Percentiles rank a stretch among this genome's conserved stretches.
Evolutionary conservation across 2,797 vertebrate genomes (phyloP).

Genomic region (Mycteria americana): DNA sequence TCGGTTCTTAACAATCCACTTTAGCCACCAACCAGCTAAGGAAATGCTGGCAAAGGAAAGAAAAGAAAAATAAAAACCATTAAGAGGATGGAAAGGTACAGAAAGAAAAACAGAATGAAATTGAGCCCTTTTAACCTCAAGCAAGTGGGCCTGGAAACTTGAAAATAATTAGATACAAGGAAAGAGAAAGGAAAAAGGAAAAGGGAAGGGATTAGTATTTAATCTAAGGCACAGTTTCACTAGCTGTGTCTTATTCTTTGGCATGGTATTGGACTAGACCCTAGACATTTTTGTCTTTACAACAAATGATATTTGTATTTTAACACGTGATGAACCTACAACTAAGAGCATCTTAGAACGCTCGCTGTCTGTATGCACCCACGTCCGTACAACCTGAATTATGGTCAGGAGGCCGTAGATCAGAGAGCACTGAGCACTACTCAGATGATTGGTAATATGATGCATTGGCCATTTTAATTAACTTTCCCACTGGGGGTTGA

Average conservation of each 20-base stretch:
- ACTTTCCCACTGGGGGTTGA: not conserved
- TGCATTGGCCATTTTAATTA: conserved; percentile 29
- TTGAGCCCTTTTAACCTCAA: not conserved
- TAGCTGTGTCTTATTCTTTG: not conserved
- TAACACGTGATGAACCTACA: not conserved
- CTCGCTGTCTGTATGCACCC: not conserved
- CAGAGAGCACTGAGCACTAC: not conserved
- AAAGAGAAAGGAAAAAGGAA: not conserved
- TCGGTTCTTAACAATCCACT: not conserved
- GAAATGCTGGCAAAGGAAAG: not conserved
- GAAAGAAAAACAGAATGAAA: not conserved
- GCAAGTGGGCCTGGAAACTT: not conserved
- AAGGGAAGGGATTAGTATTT: not conserved
- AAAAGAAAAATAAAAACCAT: not conserved
- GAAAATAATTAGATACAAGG: not conserved
- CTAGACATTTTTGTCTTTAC: not conserved
- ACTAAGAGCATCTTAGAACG: not conserved
- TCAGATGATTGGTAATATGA: not conserved
- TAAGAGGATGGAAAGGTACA: not conserved
- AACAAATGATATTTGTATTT: not conserved
- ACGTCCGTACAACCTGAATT: not conserved
- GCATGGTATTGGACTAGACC: not conserved
- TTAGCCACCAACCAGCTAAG: not conserved
- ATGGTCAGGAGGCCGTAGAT: not conserved
- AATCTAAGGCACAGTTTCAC: not conserved